These are phyloP conservation scores for Paramisgurnus dabryanus DNA, from an alignment of 2,113 vertebrate genomes.

Conservation along the genomic window DNA sequence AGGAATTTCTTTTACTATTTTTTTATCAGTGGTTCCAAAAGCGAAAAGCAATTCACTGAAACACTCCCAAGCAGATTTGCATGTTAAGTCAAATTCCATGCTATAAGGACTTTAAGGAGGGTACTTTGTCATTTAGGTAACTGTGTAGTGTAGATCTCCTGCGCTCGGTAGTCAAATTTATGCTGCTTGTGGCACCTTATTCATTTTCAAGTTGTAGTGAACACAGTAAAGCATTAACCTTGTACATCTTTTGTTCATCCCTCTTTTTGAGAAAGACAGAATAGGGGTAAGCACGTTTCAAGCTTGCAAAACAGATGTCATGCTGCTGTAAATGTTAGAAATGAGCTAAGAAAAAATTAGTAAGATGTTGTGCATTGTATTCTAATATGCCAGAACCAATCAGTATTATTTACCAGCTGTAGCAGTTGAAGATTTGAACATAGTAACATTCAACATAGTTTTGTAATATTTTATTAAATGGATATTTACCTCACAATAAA, in stretches of 20 bases:
- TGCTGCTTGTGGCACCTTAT: slow-evolving; percentile 7
- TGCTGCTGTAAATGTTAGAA: slow-evolving; percentile 52
- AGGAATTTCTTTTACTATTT: not conserved
- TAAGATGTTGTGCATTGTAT: slow-evolving; percentile 24
- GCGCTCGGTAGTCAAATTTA: not conserved
- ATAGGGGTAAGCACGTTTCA: not conserved
- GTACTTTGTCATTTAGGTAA: not conserved
- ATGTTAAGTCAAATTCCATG: not conserved
- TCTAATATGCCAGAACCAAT: slow-evolving; percentile 17
- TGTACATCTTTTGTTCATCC: slow-evolving; percentile 14
- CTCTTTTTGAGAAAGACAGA: slow-evolving; percentile 25
- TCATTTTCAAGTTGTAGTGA: not conserved
- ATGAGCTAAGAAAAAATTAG: slow-evolving; percentile 27
- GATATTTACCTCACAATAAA: slow-evolving; percentile 43
- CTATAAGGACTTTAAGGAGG: not conserved
- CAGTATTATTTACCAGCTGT: slow-evolving; percentile 63
- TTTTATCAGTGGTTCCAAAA: not conserved
- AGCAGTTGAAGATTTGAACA: slow-evolving; percentile 50
- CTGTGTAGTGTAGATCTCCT: not conserved
- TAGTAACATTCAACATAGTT: slow-evolving; percentile 53
- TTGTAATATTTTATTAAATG: slow-evolving; percentile 61
- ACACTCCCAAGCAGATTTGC: not conserved
- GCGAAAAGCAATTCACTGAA: not conserved
- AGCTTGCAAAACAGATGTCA: slow-evolving; percentile 18
- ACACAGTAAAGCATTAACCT: not conserved